Conservation (phyloP, 1,140 invertebrate genomes). For the Lineus longissimus region DNA sequence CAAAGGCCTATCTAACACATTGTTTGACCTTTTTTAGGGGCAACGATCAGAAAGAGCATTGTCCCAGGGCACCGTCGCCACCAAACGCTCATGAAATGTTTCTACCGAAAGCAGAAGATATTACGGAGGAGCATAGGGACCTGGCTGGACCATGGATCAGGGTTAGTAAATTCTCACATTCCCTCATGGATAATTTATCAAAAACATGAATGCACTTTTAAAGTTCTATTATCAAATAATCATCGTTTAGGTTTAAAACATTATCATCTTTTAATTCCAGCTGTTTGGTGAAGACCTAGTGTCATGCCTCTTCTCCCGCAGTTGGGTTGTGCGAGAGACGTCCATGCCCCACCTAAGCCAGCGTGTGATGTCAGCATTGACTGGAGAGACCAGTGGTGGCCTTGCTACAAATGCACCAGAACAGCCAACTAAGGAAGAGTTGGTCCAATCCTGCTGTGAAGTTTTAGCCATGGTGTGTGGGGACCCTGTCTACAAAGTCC, state of each 20-base stretch:
- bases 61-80: neutral
- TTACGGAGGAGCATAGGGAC: conserved; percentile 45
- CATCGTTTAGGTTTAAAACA: neutral
- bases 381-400: conserved; percentile 33
- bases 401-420: conserved; percentile 29
- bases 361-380: conserved; percentile 38
- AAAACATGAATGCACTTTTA: too few relatives aligned
- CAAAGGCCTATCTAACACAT: too few relatives aligned
- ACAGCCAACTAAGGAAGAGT: conserved; percentile 34
- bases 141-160: conserved; percentile 50
- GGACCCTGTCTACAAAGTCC: conserved; percentile 57
- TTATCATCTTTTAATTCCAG: conserved; percentile 19
- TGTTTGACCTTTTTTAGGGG: too few relatives aligned
- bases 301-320: conserved; percentile 51
- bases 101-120: conserved; percentile 50
- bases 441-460: conserved; percentile 47
- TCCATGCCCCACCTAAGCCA: conserved; percentile 49
- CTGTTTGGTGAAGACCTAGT: conserved; percentile 53
- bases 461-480: conserved; percentile 52
- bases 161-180: conserved; percentile 27
- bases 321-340: conserved; percentile 56
- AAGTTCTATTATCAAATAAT: too few relatives aligned
- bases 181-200: too few relatives aligned
- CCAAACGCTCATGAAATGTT: neutral
- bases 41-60: neutral